A percentile compares a stretch with the other conserved stretches of the same genome.
These are phyloP conservation scores for Trissolcus basalis DNA, from an alignment of 1,140 invertebrate species.

Conservation along the genomic window DNA sequence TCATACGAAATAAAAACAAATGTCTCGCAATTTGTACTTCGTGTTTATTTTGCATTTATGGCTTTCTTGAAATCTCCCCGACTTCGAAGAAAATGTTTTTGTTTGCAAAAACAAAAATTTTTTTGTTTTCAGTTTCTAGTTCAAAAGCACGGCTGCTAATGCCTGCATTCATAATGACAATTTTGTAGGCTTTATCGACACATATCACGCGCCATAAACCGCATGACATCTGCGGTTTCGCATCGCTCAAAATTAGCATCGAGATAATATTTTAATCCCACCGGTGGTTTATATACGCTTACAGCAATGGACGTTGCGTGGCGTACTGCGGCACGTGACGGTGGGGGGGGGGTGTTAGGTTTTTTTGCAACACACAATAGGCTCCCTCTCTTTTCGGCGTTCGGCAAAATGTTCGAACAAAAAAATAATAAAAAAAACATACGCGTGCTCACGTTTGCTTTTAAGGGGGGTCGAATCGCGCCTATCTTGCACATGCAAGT, in stretches of 20 bases:
- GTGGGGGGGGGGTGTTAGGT: conserved; percentile 56
- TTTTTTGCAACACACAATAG: conserved; percentile 65
- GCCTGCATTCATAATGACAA: conserved; percentile 8
- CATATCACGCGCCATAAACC: conserved; percentile 38
- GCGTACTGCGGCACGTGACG: conserved; percentile 41
- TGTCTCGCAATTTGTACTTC: too few relatives aligned
- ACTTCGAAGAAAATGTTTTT: too few relatives aligned
- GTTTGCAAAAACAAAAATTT: neutral
- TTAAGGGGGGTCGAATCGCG: conserved; percentile 13
- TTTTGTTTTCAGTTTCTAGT: too few relatives aligned
- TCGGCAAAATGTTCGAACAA: too few relatives aligned
- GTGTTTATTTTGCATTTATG: too few relatives aligned
- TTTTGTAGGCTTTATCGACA: conserved; percentile 40
- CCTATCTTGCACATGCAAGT: conserved; percentile 44
- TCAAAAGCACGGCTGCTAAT: neutral
- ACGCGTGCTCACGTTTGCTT: conserved; percentile 35
- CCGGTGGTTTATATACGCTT: conserved; percentile 33
- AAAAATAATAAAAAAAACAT: conserved; percentile 12
- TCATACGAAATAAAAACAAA: too few relatives aligned
- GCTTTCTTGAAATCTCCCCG: too few relatives aligned
- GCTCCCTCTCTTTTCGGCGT: conserved; percentile 50
- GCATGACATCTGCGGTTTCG: conserved; percentile 50
- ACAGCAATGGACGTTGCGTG: conserved; percentile 19
- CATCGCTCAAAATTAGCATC: conserved; percentile 55
- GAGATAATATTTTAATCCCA: conserved; percentile 59